Conservation (phyloP, 2,113 vertebrate species). For the Anhinga rufa region DNA sequence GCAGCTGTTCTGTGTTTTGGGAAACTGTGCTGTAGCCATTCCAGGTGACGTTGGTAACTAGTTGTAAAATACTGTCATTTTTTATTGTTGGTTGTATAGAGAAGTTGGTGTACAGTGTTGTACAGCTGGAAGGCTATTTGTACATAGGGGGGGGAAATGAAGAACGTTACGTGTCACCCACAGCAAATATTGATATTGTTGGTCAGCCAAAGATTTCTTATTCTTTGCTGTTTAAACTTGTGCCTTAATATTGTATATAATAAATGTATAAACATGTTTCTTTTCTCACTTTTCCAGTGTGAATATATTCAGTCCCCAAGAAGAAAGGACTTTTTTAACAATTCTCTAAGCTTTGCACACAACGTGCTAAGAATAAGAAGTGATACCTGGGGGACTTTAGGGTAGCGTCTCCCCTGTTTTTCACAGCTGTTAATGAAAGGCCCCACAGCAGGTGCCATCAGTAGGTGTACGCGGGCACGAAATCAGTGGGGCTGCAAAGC, state of each 20-base stretch:
- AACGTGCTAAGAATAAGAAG: background rate
- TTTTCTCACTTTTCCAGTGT: constrained; percentile 25
- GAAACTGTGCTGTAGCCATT: constrained; percentile 42
- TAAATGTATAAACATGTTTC: constrained; percentile 72
- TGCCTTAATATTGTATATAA: constrained; percentile 83
- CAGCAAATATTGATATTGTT: constrained; percentile 53
- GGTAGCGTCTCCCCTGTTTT: background rate
- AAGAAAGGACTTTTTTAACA: background rate
- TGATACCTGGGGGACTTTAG: background rate
- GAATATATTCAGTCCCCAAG: background rate
- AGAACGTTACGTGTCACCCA: background rate
- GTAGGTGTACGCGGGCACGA: background rate
- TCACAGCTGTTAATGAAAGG: background rate
- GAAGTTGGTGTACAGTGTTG: constrained; percentile 35
- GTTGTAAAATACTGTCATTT: constrained; percentile 51
- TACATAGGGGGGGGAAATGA: constrained; percentile 22
- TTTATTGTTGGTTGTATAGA: constrained; percentile 20
- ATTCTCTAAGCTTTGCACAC: background rate
- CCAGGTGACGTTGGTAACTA: background rate
- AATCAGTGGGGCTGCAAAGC: background rate
- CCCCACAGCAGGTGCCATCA: background rate
- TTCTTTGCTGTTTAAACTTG: constrained; percentile 77
- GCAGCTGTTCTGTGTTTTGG: background rate
- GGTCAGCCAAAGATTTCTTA: constrained; percentile 76
- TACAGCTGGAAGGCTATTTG: constrained; percentile 47